Evolutionary conservation across 2,888 invertebrate genomes (phyloP), one percentile per base, ranked within the genome.

Genomic region (Leptinotarsa juncta): DNA sequence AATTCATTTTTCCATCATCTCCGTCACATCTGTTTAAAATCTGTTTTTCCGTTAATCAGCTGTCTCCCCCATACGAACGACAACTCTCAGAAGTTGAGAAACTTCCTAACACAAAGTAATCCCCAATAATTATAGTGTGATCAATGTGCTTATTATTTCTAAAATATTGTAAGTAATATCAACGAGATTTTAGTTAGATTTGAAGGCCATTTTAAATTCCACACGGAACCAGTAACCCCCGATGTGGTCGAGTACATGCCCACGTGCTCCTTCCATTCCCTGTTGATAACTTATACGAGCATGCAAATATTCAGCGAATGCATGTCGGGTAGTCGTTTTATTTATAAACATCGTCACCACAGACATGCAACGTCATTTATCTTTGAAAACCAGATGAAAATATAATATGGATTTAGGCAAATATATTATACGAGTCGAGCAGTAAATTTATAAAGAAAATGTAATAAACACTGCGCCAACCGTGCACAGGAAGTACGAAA

Each of bases 281-380:
- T n/a, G 69, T 57, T 57, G 69, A 69, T 69, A 76, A 76, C 70
- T 76, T 71, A 70, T 50, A 68, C 73, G 67, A 71, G 70, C 76
- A 76, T 76, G 76, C 73, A 73, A 73, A 76, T 73, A 71, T 76
- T 65, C 71, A 71, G 73, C 70, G 70, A 76, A 76, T 76, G 67
- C 71, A 76, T 76, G 70, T 65, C 73, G 57, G 67, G 67, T 67
- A 66, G 51, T 65, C 71, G 60, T 69, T 77, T 77, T 77, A 77
- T 77, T 74, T 77, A 77, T 77, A 71, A 74, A 72, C 74, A 71
- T 77, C 69, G 72, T 71, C 77, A 70, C 72, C 72, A 70, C 70
- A 71, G 67, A 70, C 77, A 77, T 71, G 77, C 77, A 72, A 77
- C 72, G 70, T 70, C 72, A 70, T 77, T 77, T 77, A 74, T 77